Percentiles rank a stretch among this genome's conserved stretches.
Evolutionary conservation across 1,140 invertebrate genomes (phyloP).

Genomic region (Bombus impatiens): DNA sequence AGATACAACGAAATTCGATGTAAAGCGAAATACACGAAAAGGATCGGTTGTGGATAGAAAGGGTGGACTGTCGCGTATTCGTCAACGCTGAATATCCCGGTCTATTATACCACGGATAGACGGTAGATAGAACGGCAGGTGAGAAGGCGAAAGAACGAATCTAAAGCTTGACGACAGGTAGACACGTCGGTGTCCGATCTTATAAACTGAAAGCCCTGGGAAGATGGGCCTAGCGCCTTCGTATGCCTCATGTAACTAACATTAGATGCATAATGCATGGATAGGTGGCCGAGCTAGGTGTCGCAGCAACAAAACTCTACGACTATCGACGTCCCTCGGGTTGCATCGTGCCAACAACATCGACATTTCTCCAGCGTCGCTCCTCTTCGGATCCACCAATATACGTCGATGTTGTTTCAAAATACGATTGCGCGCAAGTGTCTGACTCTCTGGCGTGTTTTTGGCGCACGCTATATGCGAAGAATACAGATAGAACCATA

Average conservation of each 20-base stretch:
- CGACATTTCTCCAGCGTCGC: neutral
- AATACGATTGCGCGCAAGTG: neutral
- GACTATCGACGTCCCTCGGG: slow-evolving; percentile 49
- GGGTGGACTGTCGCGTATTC: neutral
- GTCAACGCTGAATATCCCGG: slow-evolving; percentile 11
- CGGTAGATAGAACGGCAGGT: slow-evolving; percentile 20
- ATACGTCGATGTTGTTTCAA: slow-evolving; percentile 21
- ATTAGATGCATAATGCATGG: slow-evolving; percentile 77
- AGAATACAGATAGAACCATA: neutral
- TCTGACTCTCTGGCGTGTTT: neutral
- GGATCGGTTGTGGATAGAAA: neutral
- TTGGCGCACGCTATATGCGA: no score
- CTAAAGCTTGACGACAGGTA: slow-evolving; percentile 70
- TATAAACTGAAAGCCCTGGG: slow-evolving; percentile 65
- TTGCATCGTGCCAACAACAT: slow-evolving; percentile 25
- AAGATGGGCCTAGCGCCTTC: slow-evolving; percentile 70
- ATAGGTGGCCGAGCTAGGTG: slow-evolving; percentile 68
- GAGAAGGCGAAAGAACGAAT: slow-evolving; percentile 40
- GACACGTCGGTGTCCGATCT: slow-evolving; percentile 67
- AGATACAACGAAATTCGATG: neutral
- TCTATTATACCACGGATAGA: slow-evolving; percentile 3
- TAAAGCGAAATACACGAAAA: neutral
- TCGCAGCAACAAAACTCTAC: slow-evolving; percentile 63
- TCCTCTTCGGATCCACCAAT: slow-evolving; percentile 15
- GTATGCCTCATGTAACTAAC: slow-evolving; percentile 76